Evolutionary conservation across 2,888 invertebrate species (phyloP).

Genomic region (Lycia hirtaria): DNA sequence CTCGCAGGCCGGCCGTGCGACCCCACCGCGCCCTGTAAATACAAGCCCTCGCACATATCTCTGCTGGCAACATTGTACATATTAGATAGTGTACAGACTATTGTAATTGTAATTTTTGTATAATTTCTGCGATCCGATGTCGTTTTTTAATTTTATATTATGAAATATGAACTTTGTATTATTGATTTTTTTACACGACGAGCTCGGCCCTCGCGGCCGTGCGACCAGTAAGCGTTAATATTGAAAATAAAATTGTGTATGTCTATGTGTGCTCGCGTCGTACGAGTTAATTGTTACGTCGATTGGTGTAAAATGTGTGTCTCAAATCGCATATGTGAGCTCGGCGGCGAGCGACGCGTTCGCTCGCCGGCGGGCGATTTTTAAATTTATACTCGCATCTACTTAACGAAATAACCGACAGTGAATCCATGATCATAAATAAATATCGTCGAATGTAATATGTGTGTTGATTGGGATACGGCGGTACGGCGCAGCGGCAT

Average conservation of each 20-base stretch:
- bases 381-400: conserved; percentile 86
- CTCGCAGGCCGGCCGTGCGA: conserved; percentile 57
- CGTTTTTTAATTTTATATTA: conserved; percentile 85
- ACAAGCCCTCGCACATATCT: conserved; percentile 84
- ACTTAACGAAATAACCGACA: conserved; percentile 85
- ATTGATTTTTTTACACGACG: conserved; percentile 78
- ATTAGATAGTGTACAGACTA: conserved; percentile 87
- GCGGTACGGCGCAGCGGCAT: conserved; percentile 79
- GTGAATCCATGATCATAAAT: conserved; percentile 86
- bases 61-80: conserved; percentile 85
- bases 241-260: conserved; percentile 78
- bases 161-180: conserved; percentile 83
- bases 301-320: conserved; percentile 86
- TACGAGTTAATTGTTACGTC: conserved; percentile 85
- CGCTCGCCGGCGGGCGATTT: conserved; percentile 79
- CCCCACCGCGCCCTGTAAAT: conserved; percentile 83
- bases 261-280: conserved; percentile 86
- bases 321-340: conserved; percentile 81
- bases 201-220: conserved; percentile 83
- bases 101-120: conserved; percentile 86
- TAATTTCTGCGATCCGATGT: conserved; percentile 86
- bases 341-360: conserved; percentile 73
- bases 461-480: conserved; percentile 72
- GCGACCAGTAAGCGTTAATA: conserved; percentile 81
- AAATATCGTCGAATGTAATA: conserved; percentile 85